Conservation (phyloP, 1,140 invertebrate species). For the Dryas iulia region DNA sequence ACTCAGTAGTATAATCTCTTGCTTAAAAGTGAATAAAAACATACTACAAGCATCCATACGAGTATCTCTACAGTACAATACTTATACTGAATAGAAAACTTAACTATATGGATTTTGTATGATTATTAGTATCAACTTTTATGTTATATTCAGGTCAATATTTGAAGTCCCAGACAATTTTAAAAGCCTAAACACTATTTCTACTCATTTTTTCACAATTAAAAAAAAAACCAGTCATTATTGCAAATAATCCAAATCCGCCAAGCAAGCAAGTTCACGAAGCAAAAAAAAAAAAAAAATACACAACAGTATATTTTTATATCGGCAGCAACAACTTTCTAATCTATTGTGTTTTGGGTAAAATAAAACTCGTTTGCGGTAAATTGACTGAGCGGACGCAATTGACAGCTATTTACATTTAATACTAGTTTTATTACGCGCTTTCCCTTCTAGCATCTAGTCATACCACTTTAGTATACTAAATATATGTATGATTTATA, state of each 20-base stretch:
- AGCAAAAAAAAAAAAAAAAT: neutral
- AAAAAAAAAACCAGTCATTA: neutral
- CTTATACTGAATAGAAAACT: no score
- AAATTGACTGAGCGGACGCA: conserved; percentile 13
- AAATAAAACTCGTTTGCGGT: conserved; percentile 18
- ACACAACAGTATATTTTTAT: conserved; percentile 4
- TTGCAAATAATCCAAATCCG: neutral
- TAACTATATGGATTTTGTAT: no score
- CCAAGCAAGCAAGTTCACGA: neutral
- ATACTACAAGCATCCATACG: no score
- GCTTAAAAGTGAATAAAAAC: no score
- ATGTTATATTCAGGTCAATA: no score
- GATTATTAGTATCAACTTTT: no score
- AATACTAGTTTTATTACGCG: neutral
- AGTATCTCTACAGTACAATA: no score
- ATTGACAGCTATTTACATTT: neutral
- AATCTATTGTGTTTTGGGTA: conserved; percentile 24
- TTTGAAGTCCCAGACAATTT: no score
- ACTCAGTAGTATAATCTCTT: no score
- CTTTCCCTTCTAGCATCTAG: neutral
- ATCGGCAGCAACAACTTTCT: conserved; percentile 19
- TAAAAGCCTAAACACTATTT: no score
- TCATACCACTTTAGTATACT: neutral
- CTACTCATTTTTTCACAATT: no score
- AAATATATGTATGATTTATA: neutral